Evolutionary conservation across 2,113 vertebrate species (phyloP), one percentile per base, ranked within the genome.

Genomic region (Sander vitreus): DNA sequence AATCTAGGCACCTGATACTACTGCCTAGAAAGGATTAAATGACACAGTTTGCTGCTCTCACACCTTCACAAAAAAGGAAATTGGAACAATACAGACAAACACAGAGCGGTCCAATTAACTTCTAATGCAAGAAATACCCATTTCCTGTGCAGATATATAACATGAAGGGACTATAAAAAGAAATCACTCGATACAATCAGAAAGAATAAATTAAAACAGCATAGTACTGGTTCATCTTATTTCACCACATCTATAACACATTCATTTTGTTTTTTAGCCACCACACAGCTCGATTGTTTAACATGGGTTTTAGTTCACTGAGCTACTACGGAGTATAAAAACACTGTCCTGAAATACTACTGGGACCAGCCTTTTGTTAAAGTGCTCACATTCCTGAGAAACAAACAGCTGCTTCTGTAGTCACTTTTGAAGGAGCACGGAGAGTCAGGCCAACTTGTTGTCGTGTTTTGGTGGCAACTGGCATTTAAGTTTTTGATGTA

Each of bases 311-410:
- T 57, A 72, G 63, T 80, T 89, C 62, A 65, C 76, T 84, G 81
- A 92, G 89, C 86, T 85, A 84, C 45, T 67, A 73, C 75, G 81
- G 45, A 80, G 80, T 90, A 90, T 55, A 91, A 93, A 90, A 92
- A 92, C 72, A 85, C 75, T 65, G 72, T 93, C 86, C 88, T 93
- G 82, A 88, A 81, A 78, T 55, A 86, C 85, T 82, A 83, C 69
- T 43, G 64, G 72, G 68, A 84, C 85, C 87, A 79, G 90, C 65
- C 64, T 89, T 54, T 76, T 85, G 85, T 91, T 91, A 57, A 86
- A 89, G 85, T 79, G 80, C 89, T 93, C 80, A 84, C 91, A 80
- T 95, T 95, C 93, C 92, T 94, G 93, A 94, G 92, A 93, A 89
- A 93, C 92, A 92, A 89, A 92, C 89, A 86, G 82, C 89, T 86